Base-by-base conservation (phyloP, 2,113 vertebrate genomes). In the Myotis lucifugus region DNA sequence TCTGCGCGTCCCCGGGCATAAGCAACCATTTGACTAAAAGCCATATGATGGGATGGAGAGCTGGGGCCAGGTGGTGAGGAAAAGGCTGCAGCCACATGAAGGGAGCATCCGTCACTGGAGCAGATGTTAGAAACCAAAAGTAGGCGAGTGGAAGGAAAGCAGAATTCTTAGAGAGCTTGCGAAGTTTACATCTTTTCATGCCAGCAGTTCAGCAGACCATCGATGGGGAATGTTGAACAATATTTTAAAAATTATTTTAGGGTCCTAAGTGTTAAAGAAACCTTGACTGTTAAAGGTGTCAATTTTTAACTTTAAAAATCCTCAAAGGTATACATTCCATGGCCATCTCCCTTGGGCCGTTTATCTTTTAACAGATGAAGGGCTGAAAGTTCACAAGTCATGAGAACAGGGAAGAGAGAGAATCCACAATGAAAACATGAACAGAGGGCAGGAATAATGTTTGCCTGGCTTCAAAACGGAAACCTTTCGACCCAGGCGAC, bases 121-220 rank as follows among this genome's bases (percentile, higher is more conserved):
- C 95, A 91, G 93, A 94, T 89, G 87, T 85, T 89, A 76, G 54
- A 94, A 83, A 81, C 69, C 34, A 37, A 72, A 91, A 89, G 61
- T 56, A 59, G 76, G 74, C 72, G 91, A 61, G 50, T 48, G 50
- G n/a, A 76, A 96, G 85, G 34, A 83, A 85, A 70, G 40, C 8
- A 19, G 90, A 76, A 37, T 50, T 91, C 70, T 64, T 61, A 23
- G 37, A 85, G 48, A 89, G 78, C 32, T 54, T 54, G 40, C 3
- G 23, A 86, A 56, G 23, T 50, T 87, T 90, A 94, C 91, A 67
- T 93, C 72, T 93, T 87, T 90, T 91, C 72, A 70, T 54, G 25
- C 5, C 34, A 88, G 77, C 66, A 91, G 77, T 94, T 76, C 88
- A 81, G 90, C 50, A 85, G 54, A 46, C 87, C 66, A 81, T 85